phyloP scores from a whole-genome alignment of 2,888 invertebrate genomes.

The Rotaria magnacalcarata region DNA sequence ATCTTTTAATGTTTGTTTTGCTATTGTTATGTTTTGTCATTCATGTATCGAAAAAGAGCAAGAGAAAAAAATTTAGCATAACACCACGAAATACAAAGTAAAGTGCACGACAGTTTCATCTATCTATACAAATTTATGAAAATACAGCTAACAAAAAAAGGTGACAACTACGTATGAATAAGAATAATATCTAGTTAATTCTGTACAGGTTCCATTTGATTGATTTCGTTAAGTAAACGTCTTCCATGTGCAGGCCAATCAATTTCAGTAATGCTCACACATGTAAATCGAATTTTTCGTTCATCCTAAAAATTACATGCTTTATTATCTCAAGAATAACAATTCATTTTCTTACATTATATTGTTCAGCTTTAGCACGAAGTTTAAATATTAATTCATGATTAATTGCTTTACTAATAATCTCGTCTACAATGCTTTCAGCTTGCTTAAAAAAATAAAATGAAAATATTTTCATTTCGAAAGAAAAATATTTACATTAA shows the following conservation, averaged over 20 bases:
- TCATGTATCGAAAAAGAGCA: neutral
- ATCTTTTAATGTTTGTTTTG: neutral
- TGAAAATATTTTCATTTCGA: neutral
- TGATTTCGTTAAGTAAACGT: neutral
- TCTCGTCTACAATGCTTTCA: conserved; percentile 66
- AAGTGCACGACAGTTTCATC: neutral
- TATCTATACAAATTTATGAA: conserved; percentile 2
- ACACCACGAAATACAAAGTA: neutral
- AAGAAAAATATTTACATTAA: conserved; percentile 51
- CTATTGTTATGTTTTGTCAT: neutral
- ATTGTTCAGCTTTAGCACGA: conserved; percentile 81
- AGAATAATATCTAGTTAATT: neutral
- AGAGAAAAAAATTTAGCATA: neutral
- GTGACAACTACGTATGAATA: neutral
- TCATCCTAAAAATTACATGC: neutral
- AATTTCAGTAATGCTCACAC: neutral
- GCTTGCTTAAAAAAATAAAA: conserved; percentile 58
- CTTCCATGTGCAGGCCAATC: neutral
- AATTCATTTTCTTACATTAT: conserved; percentile 68
- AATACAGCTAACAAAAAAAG: neutral
- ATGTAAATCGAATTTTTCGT: neutral
- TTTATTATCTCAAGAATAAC: neutral
- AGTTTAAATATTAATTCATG: conserved; percentile 76
- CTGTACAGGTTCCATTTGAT: neutral
- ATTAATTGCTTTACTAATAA: conserved; percentile 74